Evolutionary conservation across 2,888 invertebrate species (phyloP).

Genomic region (Arrhopalites spinosus): DNA sequence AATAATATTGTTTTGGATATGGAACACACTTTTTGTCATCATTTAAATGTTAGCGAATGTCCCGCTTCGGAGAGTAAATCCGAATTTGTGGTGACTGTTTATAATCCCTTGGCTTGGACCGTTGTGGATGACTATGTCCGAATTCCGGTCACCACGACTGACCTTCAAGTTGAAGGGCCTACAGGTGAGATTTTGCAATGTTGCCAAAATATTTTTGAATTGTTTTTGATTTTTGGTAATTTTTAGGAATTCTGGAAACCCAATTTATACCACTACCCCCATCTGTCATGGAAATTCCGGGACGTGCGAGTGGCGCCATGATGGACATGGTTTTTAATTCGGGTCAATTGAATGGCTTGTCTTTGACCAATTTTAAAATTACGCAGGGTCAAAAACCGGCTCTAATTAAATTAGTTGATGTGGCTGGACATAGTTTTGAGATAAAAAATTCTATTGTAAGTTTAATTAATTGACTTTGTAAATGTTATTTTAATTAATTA

Average conservation of each 20-base stretch:
- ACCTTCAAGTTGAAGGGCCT: conserved; percentile 48
- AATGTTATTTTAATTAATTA: not conserved
- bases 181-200: conserved; percentile 33
- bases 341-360: conserved; percentile 65
- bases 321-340: conserved; percentile 76
- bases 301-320: conserved; percentile 68
- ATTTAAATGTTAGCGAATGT: conserved; percentile 69
- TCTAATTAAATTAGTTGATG: no score
- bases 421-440: not conserved
- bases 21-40: conserved; percentile 61
- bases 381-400: conserved; percentile 23
- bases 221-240: conserved; percentile 48
- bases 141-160: conserved; percentile 42
- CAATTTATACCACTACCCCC: conserved; percentile 66
- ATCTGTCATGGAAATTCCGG: conserved; percentile 66
- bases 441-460: not conserved
- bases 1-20: no score
- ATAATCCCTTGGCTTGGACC: conserved; percentile 68
- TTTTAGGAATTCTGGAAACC: conserved; percentile 59
- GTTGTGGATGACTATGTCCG: conserved; percentile 57
- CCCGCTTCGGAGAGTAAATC: conserved; percentile 62
- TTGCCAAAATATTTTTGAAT: conserved; percentile 14
- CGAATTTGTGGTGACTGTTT: conserved; percentile 66
- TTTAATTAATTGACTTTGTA: no score
- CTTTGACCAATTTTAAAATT: conserved; percentile 53